These are phyloP conservation scores for Ascidia mentula DNA, from an alignment of 23 tunicate genomes.

Conservation along the genomic window DNA sequence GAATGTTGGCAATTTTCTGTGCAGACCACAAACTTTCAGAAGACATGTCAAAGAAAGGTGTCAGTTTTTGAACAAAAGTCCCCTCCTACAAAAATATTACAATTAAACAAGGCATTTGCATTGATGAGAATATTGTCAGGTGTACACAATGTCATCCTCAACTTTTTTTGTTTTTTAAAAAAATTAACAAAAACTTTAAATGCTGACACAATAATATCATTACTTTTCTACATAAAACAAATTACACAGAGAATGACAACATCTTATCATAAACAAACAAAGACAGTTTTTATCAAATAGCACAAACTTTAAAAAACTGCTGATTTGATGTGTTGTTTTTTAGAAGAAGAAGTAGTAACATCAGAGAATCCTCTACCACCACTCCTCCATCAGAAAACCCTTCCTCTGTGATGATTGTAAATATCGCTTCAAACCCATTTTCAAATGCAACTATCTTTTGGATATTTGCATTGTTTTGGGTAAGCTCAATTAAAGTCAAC, in stretches of 20 bases:
- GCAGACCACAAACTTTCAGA: slow-evolving; percentile 75
- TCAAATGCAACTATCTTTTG: slow-evolving; percentile 99
- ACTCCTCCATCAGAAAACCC: slow-evolving; percentile 96
- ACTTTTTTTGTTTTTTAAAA: too few species aligned
- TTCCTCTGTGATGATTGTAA: slow-evolving; percentile 64
- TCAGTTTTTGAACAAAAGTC: slow-evolving; percentile 72
- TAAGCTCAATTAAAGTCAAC: slow-evolving; percentile 76
- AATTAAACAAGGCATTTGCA: too few species aligned
- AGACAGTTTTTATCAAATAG: too few species aligned
- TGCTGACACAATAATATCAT: too few species aligned
- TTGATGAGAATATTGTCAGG: too few species aligned
- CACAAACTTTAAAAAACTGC: slow-evolving; percentile 80
- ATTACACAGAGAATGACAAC: too few species aligned
- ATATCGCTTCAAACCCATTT: slow-evolving; percentile 86
- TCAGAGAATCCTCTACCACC: slow-evolving; percentile 86
- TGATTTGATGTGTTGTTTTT: slow-evolving; percentile 86
- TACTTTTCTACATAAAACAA: too few species aligned
- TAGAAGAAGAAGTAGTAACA: slow-evolving; percentile 67
- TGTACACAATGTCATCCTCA: too few species aligned
- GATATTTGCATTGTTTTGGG: slow-evolving; percentile 79
- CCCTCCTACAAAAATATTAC: slow-evolving; percentile 53
- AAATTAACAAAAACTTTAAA: too few species aligned
- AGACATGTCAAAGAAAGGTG: slow-evolving; percentile 89
- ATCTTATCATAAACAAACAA: too few species aligned
- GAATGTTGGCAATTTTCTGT: slow-evolving; percentile 77